Evolutionary conservation across 2,113 vertebrate species (phyloP).

Genomic region (Ictalurus punctatus): DNA sequence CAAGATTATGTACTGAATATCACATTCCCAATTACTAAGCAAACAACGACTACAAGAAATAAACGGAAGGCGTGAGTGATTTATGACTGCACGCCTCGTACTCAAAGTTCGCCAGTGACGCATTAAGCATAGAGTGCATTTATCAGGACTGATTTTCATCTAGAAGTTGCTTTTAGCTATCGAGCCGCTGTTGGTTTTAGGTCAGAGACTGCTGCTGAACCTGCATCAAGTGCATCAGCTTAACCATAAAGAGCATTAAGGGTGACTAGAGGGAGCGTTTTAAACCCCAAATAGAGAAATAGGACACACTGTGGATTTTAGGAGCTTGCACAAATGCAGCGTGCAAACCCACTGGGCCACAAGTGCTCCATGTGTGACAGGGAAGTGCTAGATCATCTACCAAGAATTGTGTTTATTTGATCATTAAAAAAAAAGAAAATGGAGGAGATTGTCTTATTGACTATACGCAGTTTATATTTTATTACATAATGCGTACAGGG

Average conservation of each 20-base stretch:
- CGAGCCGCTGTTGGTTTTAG: background rate
- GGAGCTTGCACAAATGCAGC: background rate
- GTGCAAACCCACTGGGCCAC: background rate
- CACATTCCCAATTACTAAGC: background rate
- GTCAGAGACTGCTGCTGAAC: background rate
- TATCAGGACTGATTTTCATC: background rate
- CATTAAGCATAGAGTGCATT: background rate
- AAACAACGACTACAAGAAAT: background rate
- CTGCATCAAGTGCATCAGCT: background rate
- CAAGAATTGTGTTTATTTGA: background rate
- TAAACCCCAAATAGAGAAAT: constrained; percentile 15
- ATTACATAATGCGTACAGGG: background rate
- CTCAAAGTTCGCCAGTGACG: background rate
- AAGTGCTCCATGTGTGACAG: background rate
- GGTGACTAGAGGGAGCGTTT: constrained; percentile 1
- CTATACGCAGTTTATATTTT: background rate
- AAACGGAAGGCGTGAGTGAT: background rate
- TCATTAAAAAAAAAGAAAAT: background rate
- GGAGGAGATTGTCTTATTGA: background rate
- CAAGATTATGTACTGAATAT: background rate
- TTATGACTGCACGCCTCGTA: background rate
- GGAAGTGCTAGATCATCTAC: background rate
- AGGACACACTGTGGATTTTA: constrained; percentile 19
- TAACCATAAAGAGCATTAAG: too few relatives aligned
- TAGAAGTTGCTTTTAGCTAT: background rate